Evolutionary conservation across 2,113 vertebrate genomes (phyloP).

Genomic region (Emydocephalus ijimae): DNA sequence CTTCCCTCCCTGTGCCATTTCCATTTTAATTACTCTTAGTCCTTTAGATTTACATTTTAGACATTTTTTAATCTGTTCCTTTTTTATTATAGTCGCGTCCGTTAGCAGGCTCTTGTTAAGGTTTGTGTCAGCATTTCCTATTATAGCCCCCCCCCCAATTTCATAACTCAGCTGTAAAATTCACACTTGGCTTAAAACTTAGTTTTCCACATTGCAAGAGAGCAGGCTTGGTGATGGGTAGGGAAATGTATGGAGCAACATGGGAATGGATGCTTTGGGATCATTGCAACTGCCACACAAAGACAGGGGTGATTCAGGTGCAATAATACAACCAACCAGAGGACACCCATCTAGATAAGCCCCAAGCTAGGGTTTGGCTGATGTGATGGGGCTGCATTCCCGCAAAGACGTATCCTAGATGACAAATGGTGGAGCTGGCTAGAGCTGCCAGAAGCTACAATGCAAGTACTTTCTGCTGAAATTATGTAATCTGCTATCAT

Average conservation of each 20-base stretch:
- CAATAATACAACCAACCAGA: neutral
- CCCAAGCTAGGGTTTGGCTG: neutral
- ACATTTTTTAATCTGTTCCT: conserved; percentile 84
- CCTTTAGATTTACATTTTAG: conserved; percentile 89
- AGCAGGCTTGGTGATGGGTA: neutral
- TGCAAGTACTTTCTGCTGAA: neutral
- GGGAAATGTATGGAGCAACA: neutral
- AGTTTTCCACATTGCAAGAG: conserved; percentile 33
- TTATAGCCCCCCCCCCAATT: conserved; percentile 57
- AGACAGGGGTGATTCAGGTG: rapidly evolving
- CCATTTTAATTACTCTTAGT: conserved; percentile 96
- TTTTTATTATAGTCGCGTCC: conserved; percentile 74
- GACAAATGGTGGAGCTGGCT: neutral
- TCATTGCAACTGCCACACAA: rapidly evolving
- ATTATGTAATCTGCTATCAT: neutral
- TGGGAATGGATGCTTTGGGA: neutral
- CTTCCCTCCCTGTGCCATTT: conserved; percentile 91
- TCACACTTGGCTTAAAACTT: conserved; percentile 55
- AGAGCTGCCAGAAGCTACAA: neutral
- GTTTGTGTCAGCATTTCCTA: conserved; percentile 76
- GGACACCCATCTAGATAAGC: neutral
- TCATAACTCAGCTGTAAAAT: conserved; percentile 65
- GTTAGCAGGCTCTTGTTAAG: conserved; percentile 69
- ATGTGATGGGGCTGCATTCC: neutral
- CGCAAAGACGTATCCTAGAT: neutral